Conservation (phyloP, 2,888 invertebrate genomes). For the Cheilosia impressa region DNA sequence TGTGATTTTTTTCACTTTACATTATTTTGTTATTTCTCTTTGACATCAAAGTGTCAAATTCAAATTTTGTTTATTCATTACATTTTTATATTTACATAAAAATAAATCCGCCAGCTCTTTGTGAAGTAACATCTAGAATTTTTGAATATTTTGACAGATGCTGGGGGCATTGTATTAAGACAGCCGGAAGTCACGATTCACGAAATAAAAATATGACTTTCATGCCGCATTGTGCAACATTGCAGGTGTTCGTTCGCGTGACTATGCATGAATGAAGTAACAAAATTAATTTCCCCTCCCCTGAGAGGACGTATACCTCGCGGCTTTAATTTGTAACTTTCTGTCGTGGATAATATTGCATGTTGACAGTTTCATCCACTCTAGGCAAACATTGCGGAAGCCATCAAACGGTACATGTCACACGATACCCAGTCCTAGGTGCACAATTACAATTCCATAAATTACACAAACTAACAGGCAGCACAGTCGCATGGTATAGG, state of each 20-base stretch:
- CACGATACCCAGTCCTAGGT: constrained; percentile 1
- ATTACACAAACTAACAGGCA: constrained; percentile 17
- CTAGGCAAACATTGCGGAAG: constrained; percentile 3
- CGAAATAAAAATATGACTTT: not conserved
- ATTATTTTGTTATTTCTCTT: too few relatives aligned
- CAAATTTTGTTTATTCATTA: too few relatives aligned
- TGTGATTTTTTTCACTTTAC: too few relatives aligned
- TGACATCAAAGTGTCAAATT: too few relatives aligned
- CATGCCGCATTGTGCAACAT: not conserved
- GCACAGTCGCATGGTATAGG: not conserved
- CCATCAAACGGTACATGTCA: not conserved
- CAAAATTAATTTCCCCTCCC: not conserved
- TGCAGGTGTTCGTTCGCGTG: not conserved
- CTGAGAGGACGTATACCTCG: too few relatives aligned
- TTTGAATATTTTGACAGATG: not conserved
- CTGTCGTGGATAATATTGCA: not conserved
- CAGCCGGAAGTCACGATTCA: not conserved
- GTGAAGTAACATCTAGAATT: not conserved
- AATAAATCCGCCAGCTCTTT: not conserved
- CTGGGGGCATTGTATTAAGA: not conserved
- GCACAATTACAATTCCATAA: constrained; percentile 13
- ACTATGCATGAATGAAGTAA: constrained; percentile 1
- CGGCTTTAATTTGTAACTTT: not conserved
- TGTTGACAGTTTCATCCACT: not conserved
- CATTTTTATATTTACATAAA: too few relatives aligned